Evolutionary conservation across 2,797 vertebrate genomes (phyloP).

Genomic region (Toxotes lorentzi): DNA sequence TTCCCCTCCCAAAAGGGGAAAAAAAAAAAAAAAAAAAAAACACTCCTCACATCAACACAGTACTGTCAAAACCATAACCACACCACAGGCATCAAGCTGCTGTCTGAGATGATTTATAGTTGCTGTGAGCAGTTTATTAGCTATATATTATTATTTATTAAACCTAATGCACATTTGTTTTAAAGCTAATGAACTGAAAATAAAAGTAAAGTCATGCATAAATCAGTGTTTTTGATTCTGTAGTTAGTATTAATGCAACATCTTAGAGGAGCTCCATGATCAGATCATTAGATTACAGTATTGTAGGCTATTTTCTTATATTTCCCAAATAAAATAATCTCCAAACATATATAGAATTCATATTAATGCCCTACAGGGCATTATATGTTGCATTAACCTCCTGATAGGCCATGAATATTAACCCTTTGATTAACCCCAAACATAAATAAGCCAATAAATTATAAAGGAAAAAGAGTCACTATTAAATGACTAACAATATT

Average conservation of each 20-base stretch:
- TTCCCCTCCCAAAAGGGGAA: neutral
- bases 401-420: neutral
- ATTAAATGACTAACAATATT: neutral
- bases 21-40: no score
- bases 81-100: neutral
- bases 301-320: neutral
- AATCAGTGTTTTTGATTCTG: neutral
- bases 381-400: neutral
- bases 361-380: neutral
- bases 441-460: neutral
- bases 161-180: neutral
- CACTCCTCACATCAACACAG: neutral
- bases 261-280: neutral
- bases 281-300: neutral
- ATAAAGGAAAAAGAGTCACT: neutral
- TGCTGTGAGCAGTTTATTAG: neutral
- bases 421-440: neutral
- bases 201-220: neutral
- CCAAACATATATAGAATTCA: neutral
- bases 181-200: no score
- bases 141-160: neutral
- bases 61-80: neutral
- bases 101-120: neutral
- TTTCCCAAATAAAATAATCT: neutral
- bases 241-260: neutral